These are phyloP conservation scores for Silurus aristotelis DNA, from an alignment of 2,797 vertebrate species.

Conservation along the genomic window DNA sequence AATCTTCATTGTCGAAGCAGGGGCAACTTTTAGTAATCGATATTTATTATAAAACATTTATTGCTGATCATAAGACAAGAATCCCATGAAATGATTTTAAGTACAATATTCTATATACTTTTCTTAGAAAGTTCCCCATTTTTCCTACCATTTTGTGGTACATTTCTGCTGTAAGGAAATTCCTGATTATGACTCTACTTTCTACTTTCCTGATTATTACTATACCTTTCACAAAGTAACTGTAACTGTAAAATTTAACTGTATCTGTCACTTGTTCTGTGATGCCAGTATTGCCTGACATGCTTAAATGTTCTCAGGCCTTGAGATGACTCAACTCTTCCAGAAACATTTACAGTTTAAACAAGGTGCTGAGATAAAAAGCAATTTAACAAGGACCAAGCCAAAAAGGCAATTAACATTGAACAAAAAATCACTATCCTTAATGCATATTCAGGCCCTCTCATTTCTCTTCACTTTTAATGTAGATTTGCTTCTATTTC, in stretches of 20 bases:
- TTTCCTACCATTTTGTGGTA: neutral
- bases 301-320: constrained; percentile 30
- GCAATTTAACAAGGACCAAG: constrained; percentile 41
- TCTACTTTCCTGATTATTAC: too few species aligned
- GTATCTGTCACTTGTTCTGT: neutral
- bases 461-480: constrained; percentile 18
- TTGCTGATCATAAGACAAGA: neutral
- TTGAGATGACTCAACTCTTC: constrained; percentile 44
- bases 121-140: neutral
- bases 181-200: neutral
- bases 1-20: too few species aligned
- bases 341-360: constrained; percentile 38
- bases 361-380: constrained; percentile 50
- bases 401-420: constrained; percentile 52
- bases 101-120: neutral
- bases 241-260: constrained; percentile 12
- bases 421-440: constrained; percentile 32
- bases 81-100: neutral
- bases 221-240: neutral
- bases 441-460: constrained; percentile 32
- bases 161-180: neutral
- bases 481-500: constrained; percentile 12
- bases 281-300: constrained; percentile 16
- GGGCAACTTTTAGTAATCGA: too few species aligned
- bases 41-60: neutral